Base-by-base conservation (phyloP, 1,140 invertebrate species). In the Drosophila repleta region DNA sequence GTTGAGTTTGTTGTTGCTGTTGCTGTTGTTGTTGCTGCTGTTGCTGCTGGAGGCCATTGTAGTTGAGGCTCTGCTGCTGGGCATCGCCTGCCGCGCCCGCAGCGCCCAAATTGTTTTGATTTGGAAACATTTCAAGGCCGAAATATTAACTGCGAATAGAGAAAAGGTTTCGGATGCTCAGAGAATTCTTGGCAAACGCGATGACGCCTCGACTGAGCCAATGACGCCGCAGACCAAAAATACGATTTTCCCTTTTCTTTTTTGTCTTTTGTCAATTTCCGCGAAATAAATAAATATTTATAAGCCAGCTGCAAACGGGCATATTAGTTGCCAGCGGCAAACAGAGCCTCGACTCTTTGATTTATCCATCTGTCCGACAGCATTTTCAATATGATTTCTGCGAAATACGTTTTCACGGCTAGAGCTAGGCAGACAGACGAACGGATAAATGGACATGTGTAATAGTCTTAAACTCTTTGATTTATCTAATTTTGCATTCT, bases 91-190 rank as follows among this genome's bases (percentile, higher is more conserved):
- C 71, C 45, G 74, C 73, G 21, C 75, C 81, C 48, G 74, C 66
- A 55, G 79, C 72, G 45, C 58, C 69, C 60, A 80, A 67, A 72
- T 76, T 90, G 76, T 81, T 90, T 78, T 90, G 90, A 75, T 85
- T 90, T 71, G 76, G 83, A 85, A 87, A 91, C 90, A 91, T 91
- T 70, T 73, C 64, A 75, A 74, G 64, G 60, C 67, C 77, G 62
- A 79, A 74, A 77, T 84, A 79, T 77, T 78, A 82, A 70, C 82
- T 85, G 69, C 20, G 76, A 69, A 43, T 5, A 0, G 37, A 51
- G 10, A 17, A 24, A 37, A 43, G 13, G 11, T 8, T 57, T 43
- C 8, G n/a, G n/a, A 43, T 17, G 43, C 39, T 55, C 8, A 37
- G 15, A 29, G 45, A 60, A 46, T 74, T 51, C 37, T 84, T 77